Evolutionary conservation across 2,888 invertebrate genomes (phyloP).

Genomic region (Gandaritis pyraliata): DNA sequence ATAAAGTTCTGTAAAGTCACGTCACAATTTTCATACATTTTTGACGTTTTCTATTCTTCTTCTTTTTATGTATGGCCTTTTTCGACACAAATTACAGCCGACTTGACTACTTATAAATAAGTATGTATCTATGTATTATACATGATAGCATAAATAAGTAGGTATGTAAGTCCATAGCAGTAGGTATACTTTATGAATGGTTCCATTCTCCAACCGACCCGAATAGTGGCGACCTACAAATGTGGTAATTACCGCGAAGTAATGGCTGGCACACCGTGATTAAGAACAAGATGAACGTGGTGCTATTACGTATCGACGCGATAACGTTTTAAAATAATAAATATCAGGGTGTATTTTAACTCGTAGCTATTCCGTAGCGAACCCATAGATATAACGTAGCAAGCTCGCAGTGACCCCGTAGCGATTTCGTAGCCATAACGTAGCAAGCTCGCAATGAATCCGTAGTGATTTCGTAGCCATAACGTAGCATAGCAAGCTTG

Average conservation of each 20-base stretch:
- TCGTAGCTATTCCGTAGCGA: not conserved
- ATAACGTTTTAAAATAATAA: no score
- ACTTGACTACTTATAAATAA: no score
- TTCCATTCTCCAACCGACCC: slow-evolving; percentile 19
- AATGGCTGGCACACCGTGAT: slow-evolving; percentile 69
- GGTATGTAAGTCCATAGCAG: no score
- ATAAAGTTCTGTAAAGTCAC: no score
- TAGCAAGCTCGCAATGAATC: not conserved
- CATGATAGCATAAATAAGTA: no score
- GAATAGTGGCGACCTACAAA: slow-evolving; percentile 70
- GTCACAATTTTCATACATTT: no score
- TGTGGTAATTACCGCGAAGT: slow-evolving; percentile 73
- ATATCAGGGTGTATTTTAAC: no score
- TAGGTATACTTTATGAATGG: slow-evolving; percentile 5
- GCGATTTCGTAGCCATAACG: not conserved
- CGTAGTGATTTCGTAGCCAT: not conserved
- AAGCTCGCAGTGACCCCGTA: not conserved
- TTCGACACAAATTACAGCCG: no score
- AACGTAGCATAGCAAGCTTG: not conserved
- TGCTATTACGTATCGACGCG: slow-evolving; percentile 44
- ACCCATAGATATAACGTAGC: no score
- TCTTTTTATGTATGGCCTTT: no score
- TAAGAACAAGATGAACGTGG: slow-evolving; percentile 67
- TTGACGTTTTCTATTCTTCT: no score
- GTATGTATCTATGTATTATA: no score